A percentile compares a stretch with the other conserved stretches of the same genome.
Evolutionary conservation across 2,888 invertebrate genomes (phyloP).

Genomic region (Drosophila algonquin): DNA sequence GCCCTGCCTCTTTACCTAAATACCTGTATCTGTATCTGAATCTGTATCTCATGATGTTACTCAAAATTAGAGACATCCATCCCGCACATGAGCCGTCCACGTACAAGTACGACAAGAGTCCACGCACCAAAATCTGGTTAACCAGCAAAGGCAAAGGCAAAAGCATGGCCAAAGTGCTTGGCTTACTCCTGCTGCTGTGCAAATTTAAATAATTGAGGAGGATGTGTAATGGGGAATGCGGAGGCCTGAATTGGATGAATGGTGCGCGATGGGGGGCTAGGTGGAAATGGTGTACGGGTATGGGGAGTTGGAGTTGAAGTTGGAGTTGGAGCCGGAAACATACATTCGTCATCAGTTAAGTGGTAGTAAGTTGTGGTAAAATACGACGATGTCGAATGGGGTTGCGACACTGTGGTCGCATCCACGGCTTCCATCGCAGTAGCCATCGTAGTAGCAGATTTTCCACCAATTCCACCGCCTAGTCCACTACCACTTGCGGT

Average conservation of each 20-base stretch:
- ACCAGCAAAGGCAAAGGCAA: too few species aligned
- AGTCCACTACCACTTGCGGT: slow-evolving; percentile 65
- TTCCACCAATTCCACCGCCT: slow-evolving; percentile 58
- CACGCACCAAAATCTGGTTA: too few species aligned
- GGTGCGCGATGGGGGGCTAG: background rate
- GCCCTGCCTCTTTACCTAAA: too few species aligned
- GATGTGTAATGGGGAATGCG: too few species aligned
- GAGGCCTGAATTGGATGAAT: background rate
- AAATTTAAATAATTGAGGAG: background rate
- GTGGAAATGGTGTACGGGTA: slow-evolving; percentile 5
- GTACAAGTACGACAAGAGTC: too few species aligned
- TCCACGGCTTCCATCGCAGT: slow-evolving; percentile 78
- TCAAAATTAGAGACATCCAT: too few species aligned
- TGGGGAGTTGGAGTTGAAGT: background rate
- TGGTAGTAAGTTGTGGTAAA: slow-evolving; percentile 84
- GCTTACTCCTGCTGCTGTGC: too few species aligned
- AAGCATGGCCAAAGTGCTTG: too few species aligned
- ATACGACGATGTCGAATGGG: slow-evolving; percentile 82
- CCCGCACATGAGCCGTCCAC: too few species aligned
- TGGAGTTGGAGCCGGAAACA: slow-evolving; percentile 53
- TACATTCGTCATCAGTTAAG: slow-evolving; percentile 84
- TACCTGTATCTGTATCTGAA: too few species aligned
- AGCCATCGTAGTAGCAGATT: slow-evolving; percentile 51
- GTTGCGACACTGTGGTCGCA: slow-evolving; percentile 72
- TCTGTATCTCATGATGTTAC: too few species aligned